A percentile compares a stretch with the other conserved stretches of the same genome.
Conservation (phyloP, 2,797 vertebrate species). For the Pampus argenteus region DNA sequence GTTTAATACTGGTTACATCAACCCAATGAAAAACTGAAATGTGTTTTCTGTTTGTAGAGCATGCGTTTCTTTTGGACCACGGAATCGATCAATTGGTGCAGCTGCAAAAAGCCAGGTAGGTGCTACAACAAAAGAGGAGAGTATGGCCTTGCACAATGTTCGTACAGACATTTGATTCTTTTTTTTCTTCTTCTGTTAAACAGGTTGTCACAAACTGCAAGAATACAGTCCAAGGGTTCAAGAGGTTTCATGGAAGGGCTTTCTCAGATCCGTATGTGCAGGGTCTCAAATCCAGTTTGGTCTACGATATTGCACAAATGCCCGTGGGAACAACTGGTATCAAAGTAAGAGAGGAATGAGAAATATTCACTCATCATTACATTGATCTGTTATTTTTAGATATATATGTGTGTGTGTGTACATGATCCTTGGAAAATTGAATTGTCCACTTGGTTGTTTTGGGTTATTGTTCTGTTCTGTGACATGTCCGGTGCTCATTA, state of each 20-base stretch:
- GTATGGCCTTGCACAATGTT: not conserved
- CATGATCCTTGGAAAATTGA: not conserved
- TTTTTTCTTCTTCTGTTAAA: slow-evolving; percentile 4
- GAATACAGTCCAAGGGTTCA: slow-evolving; percentile 98
- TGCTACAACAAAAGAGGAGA: not conserved
- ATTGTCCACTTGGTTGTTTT: not conserved
- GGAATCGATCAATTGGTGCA: slow-evolving; percentile 95
- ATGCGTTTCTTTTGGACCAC: slow-evolving; percentile 95
- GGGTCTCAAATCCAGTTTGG: slow-evolving; percentile 90
- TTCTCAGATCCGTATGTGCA: slow-evolving; percentile 96
- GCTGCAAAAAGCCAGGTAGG: slow-evolving; percentile 98
- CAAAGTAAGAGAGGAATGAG: slow-evolving; percentile 85
- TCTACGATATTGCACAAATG: slow-evolving; percentile 94
- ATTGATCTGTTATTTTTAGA: not conserved
- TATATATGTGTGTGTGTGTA: not conserved
- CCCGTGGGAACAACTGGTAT: slow-evolving; percentile 94
- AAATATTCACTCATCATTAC: not conserved
- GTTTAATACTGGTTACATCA: not conserved
- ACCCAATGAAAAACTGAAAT: not conserved
- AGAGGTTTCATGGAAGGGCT: slow-evolving; percentile 96
- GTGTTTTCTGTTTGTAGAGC: slow-evolving; percentile 83
- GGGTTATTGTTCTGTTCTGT: not conserved
- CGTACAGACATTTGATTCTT: not conserved
- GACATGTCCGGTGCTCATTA: not conserved
- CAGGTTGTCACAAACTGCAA: slow-evolving; percentile 97